phyloP scores from a whole-genome alignment of 2,888 invertebrate species.

The Acanthosepion esculentum region DNA sequence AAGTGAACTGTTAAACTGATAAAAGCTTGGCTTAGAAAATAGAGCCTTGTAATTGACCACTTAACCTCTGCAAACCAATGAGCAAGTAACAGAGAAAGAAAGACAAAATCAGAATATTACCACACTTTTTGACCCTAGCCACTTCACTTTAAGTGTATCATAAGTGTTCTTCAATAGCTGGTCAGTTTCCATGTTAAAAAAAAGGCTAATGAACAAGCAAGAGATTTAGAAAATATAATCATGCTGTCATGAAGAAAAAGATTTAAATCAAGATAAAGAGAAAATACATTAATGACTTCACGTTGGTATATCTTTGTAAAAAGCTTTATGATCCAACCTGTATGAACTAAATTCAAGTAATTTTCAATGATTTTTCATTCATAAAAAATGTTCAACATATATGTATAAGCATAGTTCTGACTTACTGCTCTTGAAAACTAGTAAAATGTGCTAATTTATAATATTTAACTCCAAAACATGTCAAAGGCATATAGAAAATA shows the following conservation, averaged over 20 bases:
- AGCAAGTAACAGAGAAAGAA: not conserved
- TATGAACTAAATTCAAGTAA: too few relatives aligned
- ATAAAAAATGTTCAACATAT: too few relatives aligned
- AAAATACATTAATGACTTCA: too few relatives aligned
- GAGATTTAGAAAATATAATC: not conserved
- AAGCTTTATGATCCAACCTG: too few relatives aligned
- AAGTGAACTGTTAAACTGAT: not conserved
- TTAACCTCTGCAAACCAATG: not conserved
- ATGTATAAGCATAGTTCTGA: too few relatives aligned
- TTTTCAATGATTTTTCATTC: too few relatives aligned
- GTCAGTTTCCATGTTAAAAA: not conserved
- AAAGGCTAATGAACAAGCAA: not conserved
- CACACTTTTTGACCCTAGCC: not conserved
- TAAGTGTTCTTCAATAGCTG: conserved; percentile 33
- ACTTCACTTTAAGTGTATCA: not conserved
- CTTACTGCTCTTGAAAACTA: too few relatives aligned
- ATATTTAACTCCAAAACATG: too few relatives aligned
- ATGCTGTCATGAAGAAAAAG: not conserved
- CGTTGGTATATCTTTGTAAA: too few relatives aligned
- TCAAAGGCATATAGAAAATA: too few relatives aligned
- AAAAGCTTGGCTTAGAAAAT: not conserved
- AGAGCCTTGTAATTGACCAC: not conserved
- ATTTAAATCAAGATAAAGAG: not conserved
- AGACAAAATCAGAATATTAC: not conserved
- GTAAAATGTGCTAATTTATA: too few relatives aligned